Evolutionary conservation across 1,140 invertebrate genomes (phyloP).

Genomic region (Scaptomyza graminum): DNA sequence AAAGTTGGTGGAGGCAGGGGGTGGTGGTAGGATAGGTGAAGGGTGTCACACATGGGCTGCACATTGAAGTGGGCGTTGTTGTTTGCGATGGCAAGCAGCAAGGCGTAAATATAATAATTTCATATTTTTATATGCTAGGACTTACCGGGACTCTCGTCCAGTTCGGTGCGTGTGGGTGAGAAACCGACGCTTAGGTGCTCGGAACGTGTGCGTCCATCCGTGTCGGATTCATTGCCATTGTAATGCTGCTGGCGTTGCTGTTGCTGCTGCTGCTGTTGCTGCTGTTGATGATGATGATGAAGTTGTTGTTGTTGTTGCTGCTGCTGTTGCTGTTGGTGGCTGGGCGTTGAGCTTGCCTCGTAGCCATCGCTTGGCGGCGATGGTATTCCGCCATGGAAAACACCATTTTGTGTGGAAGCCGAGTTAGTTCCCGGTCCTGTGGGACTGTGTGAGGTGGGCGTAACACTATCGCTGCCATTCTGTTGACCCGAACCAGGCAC

Average conservation of each 20-base stretch:
- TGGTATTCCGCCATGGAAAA: slow-evolving; percentile 79
- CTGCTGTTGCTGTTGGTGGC: slow-evolving; percentile 64
- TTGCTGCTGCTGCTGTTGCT: slow-evolving; percentile 47
- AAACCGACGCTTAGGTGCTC: slow-evolving; percentile 80
- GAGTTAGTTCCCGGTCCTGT: slow-evolving; percentile 44
- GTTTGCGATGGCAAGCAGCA: slow-evolving; percentile 41
- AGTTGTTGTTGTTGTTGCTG: slow-evolving; percentile 56
- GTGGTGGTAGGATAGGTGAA: slow-evolving; percentile 3
- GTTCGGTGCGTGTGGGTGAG: slow-evolving; percentile 81
- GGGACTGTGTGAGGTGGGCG: slow-evolving; percentile 69
- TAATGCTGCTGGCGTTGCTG: slow-evolving; percentile 64
- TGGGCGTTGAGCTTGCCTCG: slow-evolving; percentile 66
- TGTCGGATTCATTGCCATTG: slow-evolving; percentile 83
- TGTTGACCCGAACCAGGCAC: slow-evolving; percentile 71
- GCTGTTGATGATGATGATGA: slow-evolving; percentile 48
- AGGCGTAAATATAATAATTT: slow-evolving; percentile 50
- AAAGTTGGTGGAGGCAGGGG: slow-evolving; percentile 15
- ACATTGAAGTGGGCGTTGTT: slow-evolving; percentile 29
- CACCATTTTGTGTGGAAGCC: slow-evolving; percentile 54
- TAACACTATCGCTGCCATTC: slow-evolving; percentile 65
- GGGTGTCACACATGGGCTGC: slow-evolving; percentile 33
- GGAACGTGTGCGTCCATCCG: slow-evolving; percentile 79
- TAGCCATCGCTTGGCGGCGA: slow-evolving; percentile 83
- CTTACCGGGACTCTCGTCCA: slow-evolving; percentile 84
- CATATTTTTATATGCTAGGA: slow-evolving; percentile 24